A percentile compares a stretch with the other conserved stretches of the same genome.
Evolutionary conservation across 2,113 vertebrate species (phyloP).

Genomic region (Hucho hucho): DNA sequence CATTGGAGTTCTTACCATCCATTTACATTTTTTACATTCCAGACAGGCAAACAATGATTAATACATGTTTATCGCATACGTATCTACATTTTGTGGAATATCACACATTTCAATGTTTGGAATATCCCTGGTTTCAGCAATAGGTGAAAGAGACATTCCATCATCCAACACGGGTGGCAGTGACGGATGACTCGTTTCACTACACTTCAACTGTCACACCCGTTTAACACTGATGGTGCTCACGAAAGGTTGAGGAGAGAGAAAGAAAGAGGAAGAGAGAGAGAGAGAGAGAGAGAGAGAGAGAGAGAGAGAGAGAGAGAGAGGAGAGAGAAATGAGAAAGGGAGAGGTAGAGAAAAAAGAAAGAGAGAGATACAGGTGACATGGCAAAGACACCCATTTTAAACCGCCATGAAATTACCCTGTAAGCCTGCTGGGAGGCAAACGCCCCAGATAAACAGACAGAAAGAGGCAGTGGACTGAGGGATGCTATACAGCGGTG

Average conservation of each 20-base stretch:
- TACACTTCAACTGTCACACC: background rate
- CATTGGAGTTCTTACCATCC: background rate
- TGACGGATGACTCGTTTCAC: too few species aligned
- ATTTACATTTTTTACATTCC: too few species aligned
- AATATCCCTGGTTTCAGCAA: too few species aligned
- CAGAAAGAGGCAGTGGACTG: constrained; percentile 6
- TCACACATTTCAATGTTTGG: too few species aligned
- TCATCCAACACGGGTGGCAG: too few species aligned
- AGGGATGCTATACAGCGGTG: too few species aligned
- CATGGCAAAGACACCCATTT: constrained; percentile 7
- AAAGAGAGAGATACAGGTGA: background rate
- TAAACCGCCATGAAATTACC: constrained; percentile 36
- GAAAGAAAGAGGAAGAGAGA: background rate
- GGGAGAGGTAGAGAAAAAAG: background rate
- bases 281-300: background rate
- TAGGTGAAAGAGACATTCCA: too few species aligned
- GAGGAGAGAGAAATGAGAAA: background rate
- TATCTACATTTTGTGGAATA: too few species aligned
- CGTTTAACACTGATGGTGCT: background rate
- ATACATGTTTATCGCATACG: too few species aligned
- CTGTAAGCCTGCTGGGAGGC: constrained; percentile 18
- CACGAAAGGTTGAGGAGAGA: background rate
- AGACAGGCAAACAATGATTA: too few species aligned
- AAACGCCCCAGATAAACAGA: constrained; percentile 16
- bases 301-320: background rate